phyloP scores from a whole-genome alignment of 2,888 invertebrate genomes.

The Torymus aiolomorphi region DNA sequence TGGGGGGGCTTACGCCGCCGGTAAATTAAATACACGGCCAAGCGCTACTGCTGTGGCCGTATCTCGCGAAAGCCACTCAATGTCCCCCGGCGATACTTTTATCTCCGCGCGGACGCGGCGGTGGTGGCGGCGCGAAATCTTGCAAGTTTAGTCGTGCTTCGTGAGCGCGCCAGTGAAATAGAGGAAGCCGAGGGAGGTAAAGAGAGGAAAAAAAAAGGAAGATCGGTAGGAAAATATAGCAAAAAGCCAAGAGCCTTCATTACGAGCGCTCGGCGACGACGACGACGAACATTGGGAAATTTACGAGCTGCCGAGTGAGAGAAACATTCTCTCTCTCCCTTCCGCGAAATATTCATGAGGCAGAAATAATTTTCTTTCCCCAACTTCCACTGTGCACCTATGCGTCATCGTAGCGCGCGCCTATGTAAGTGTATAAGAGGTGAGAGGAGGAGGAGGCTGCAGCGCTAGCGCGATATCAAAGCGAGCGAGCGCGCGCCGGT shows the following conservation, averaged over 20 bases:
- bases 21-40: slow-evolving; percentile 50
- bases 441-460: background rate
- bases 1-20: background rate
- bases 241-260: slow-evolving; percentile 44
- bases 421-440: background rate
- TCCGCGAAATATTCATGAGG: slow-evolving; percentile 54
- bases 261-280: slow-evolving; percentile 11
- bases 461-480: too few relatives aligned
- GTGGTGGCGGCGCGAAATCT: slow-evolving; percentile 11
- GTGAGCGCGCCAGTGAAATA: background rate
- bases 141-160: slow-evolving; percentile 27
- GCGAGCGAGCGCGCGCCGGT: background rate
- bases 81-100: slow-evolving; percentile 47
- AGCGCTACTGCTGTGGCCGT: background rate
- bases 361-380: slow-evolving; percentile 56
- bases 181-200: too few relatives aligned
- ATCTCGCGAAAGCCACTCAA: slow-evolving; percentile 38
- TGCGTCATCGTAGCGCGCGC: slow-evolving; percentile 36
- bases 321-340: slow-evolving; percentile 40
- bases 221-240: background rate
- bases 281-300: slow-evolving; percentile 49
- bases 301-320: slow-evolving; percentile 50
- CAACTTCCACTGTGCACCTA: slow-evolving; percentile 35
- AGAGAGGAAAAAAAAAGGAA: too few relatives aligned
- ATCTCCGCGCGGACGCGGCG: slow-evolving; percentile 13